phyloP scores from a whole-genome alignment of 2,888 invertebrate genomes.

The Trichogramma dendrolimi region DNA sequence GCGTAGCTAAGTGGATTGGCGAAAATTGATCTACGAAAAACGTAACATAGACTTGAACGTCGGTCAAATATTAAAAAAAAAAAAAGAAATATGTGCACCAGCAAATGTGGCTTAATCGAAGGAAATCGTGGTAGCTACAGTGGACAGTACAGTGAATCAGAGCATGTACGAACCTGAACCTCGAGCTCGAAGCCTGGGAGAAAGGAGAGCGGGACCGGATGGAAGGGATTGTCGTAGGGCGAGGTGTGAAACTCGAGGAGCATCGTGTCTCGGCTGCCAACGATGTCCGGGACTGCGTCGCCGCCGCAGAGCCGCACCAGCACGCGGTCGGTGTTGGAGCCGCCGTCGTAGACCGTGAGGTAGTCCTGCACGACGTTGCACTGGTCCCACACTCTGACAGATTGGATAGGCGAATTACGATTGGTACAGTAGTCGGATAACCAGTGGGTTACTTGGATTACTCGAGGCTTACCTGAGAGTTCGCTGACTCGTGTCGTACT shows the following conservation, averaged over 20 bases:
- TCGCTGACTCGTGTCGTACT: slow-evolving; percentile 71
- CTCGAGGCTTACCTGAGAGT: slow-evolving; percentile 63
- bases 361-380: slow-evolving; percentile 80
- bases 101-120: too few relatives aligned
- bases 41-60: too few relatives aligned
- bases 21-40: too few relatives aligned
- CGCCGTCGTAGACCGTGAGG: slow-evolving; percentile 76
- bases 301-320: slow-evolving; percentile 77
- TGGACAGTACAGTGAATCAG: not conserved
- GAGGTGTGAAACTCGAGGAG: slow-evolving; percentile 77
- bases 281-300: slow-evolving; percentile 75
- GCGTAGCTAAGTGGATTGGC: too few relatives aligned
- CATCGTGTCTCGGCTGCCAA: slow-evolving; percentile 74
- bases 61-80: too few relatives aligned
- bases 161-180: slow-evolving; percentile 61
- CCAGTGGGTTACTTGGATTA: too few relatives aligned
- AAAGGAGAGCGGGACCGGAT: slow-evolving; percentile 73
- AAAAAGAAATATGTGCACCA: too few relatives aligned
- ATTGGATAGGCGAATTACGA: too few relatives aligned
- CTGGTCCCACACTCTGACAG: slow-evolving; percentile 72
- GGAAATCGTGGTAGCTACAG: too few relatives aligned
- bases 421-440: too few relatives aligned
- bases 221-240: slow-evolving; percentile 76
- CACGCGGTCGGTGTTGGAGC: slow-evolving; percentile 66
- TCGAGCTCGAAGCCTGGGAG: slow-evolving; percentile 78